These are phyloP conservation scores for Drosophila hamatofila DNA, from an alignment of 2,888 invertebrate species.

Conservation along the genomic window DNA sequence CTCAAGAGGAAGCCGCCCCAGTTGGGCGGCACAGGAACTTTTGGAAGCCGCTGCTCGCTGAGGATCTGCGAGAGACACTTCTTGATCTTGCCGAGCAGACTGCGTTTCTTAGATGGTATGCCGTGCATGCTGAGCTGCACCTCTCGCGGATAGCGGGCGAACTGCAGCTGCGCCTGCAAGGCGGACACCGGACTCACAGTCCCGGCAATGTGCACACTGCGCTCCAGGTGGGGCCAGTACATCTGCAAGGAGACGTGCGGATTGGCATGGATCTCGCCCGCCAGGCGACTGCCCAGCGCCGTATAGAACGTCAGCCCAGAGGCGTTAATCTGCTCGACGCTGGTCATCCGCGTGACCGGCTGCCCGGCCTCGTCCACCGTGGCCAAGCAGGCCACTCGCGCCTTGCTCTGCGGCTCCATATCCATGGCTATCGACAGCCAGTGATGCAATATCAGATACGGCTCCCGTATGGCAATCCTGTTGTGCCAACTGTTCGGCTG, in stretches of 20 bases:
- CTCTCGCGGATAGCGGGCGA: constrained; percentile 91
- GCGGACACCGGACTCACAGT: constrained; percentile 89
- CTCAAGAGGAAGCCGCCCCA: constrained; percentile 96
- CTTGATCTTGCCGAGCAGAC: constrained; percentile 9
- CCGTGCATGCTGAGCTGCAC: constrained; percentile 89
- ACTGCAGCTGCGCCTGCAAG: constrained; percentile 92
- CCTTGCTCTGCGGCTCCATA: constrained; percentile 90
- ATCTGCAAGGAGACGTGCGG: constrained; percentile 94
- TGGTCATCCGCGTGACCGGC: constrained; percentile 95
- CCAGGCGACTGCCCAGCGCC: constrained; percentile 96
- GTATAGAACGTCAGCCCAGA: constrained; percentile 97
- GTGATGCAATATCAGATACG: constrained; percentile 91
- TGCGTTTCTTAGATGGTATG: background rate
- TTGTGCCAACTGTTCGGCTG: constrained; percentile 88
- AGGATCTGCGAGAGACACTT: constrained; percentile 12
- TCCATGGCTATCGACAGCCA: constrained; percentile 93
- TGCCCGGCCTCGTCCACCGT: constrained; percentile 92
- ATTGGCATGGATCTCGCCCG: constrained; percentile 92
- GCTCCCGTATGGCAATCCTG: constrained; percentile 91
- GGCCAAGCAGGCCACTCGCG: constrained; percentile 95
- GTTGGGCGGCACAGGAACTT: constrained; percentile 88
- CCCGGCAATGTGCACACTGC: constrained; percentile 95
- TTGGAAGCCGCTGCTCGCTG: constrained; percentile 86
- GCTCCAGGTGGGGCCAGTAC: constrained; percentile 93
- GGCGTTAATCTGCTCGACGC: constrained; percentile 93